phyloP scores from a whole-genome alignment of 2,888 invertebrate species.

The Caenorhabditis sp. region DNA sequence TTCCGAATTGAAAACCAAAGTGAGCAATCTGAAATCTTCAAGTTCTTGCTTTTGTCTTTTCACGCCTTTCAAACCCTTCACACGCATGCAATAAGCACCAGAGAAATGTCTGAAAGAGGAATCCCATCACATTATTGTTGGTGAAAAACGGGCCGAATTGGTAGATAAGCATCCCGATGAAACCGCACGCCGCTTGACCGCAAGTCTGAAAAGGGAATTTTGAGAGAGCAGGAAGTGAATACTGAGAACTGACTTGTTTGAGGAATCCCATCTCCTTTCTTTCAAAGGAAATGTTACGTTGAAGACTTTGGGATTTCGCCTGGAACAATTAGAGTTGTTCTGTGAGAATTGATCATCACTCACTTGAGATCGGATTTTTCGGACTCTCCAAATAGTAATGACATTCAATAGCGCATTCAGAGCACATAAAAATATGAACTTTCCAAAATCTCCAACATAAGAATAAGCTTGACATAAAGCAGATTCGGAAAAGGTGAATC shows the following conservation, averaged over 20 bases:
- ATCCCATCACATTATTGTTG: slow-evolving; percentile 16
- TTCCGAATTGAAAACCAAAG: slow-evolving; percentile 33
- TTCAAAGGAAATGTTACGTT: not conserved
- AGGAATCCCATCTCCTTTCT: slow-evolving; percentile 20
- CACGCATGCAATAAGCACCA: slow-evolving; percentile 25
- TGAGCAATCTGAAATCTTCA: slow-evolving; percentile 1
- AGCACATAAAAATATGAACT: not conserved
- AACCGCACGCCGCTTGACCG: slow-evolving; percentile 1
- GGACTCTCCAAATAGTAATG: slow-evolving; percentile 23
- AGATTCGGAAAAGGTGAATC: not conserved
- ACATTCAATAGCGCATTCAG: slow-evolving; percentile 12
- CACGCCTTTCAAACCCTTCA: slow-evolving; percentile 1
- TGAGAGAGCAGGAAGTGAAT: too few relatives aligned
- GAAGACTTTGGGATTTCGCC: slow-evolving; percentile 5
- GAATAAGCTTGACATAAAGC: slow-evolving; percentile 7
- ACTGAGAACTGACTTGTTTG: slow-evolving; percentile 12
- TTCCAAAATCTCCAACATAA: slow-evolving; percentile 8
- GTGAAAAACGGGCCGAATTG: slow-evolving; percentile 19
- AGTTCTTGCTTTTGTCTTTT: not conserved
- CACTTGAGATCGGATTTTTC: slow-evolving; percentile 5
- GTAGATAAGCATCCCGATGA: slow-evolving; percentile 9
- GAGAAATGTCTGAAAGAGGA: slow-evolving; percentile 21
- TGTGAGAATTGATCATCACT: not conserved
- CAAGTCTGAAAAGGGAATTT: slow-evolving; percentile 1
- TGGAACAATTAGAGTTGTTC: not conserved